These are phyloP conservation scores for Dorcus hopei DNA, from an alignment of 2,888 invertebrate genomes.

Conservation along the genomic window DNA sequence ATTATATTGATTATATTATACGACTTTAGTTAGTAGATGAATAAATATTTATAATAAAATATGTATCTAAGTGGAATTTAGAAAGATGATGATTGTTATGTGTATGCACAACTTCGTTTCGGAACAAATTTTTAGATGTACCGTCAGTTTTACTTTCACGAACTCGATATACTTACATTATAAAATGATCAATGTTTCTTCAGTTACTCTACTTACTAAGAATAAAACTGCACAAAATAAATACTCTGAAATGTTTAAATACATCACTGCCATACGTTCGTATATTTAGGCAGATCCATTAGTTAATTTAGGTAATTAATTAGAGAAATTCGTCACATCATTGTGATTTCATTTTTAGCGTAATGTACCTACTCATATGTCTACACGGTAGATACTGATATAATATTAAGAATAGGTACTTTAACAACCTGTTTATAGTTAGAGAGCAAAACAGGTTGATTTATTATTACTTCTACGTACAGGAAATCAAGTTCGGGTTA, in stretches of 20 bases:
- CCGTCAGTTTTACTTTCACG: slow-evolving; percentile 3
- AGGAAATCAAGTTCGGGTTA: too few species aligned
- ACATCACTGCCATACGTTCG: slow-evolving; percentile 46
- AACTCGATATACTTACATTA: slow-evolving; percentile 12
- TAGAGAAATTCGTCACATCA: slow-evolving; percentile 26
- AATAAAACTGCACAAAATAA: slow-evolving; percentile 39
- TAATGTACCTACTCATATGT: neutral
- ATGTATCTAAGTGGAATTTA: slow-evolving; percentile 36
- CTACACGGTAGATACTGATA: too few species aligned
- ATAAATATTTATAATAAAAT: slow-evolving; percentile 38
- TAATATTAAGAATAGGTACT: too few species aligned
- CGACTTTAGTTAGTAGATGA: slow-evolving; percentile 33
- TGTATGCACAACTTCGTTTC: slow-evolving; percentile 43
- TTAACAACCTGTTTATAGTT: too few species aligned
- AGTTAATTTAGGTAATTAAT: slow-evolving; percentile 19
- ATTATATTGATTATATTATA: slow-evolving; percentile 42
- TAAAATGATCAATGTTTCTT: slow-evolving; percentile 10
- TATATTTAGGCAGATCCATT: slow-evolving; percentile 44
- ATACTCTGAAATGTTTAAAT: slow-evolving; percentile 30
- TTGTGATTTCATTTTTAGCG: slow-evolving; percentile 25
- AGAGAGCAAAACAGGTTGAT: too few species aligned
- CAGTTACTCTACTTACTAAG: neutral
- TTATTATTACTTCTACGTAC: too few species aligned
- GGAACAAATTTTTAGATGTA: slow-evolving; percentile 1
- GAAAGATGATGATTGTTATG: slow-evolving; percentile 40